Conservation (phyloP, 1,140 invertebrate genomes). For the Pachypeltis micranthus region DNA sequence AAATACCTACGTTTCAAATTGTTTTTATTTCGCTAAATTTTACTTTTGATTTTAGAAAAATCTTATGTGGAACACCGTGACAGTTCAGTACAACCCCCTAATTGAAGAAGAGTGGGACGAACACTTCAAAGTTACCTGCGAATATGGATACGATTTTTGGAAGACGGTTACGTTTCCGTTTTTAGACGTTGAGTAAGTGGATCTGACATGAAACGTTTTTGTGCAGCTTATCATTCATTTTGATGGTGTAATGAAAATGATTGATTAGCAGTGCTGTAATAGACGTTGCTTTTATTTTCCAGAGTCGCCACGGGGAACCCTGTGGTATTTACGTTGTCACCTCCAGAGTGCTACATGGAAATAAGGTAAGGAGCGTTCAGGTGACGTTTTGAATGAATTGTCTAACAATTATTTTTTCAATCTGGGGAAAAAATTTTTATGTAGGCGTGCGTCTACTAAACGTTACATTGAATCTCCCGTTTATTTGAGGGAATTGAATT, state of each 20-base stretch:
- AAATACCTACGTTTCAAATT: too few relatives aligned
- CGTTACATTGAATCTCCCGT: too few relatives aligned
- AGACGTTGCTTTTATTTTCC: slow-evolving; percentile 28
- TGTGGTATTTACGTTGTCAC: slow-evolving; percentile 83
- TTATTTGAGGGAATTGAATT: too few relatives aligned
- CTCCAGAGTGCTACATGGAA: slow-evolving; percentile 91
- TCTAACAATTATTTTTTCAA: too few relatives aligned
- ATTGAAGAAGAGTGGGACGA: slow-evolving; percentile 92
- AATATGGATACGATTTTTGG: slow-evolving; percentile 93
- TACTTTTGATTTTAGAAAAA: too few relatives aligned
- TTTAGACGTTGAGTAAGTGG: slow-evolving; percentile 82
- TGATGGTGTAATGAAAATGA: background rate
- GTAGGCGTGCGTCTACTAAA: too few relatives aligned
- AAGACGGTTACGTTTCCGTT: slow-evolving; percentile 92
- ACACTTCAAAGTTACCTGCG: slow-evolving; percentile 91
- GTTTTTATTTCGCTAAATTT: too few relatives aligned
- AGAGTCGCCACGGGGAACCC: slow-evolving; percentile 86
- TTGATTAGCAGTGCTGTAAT: background rate
- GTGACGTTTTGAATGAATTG: too few relatives aligned
- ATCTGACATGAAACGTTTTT: background rate
- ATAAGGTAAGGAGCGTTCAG: slow-evolving; percentile 43
- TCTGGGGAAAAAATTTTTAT: too few relatives aligned
- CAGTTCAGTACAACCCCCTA: slow-evolving; percentile 83
- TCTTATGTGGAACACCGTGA: slow-evolving; percentile 92
- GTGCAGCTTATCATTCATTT: background rate